Conservation (phyloP, 1,140 invertebrate species). For the Leucophenga varia region DNA sequence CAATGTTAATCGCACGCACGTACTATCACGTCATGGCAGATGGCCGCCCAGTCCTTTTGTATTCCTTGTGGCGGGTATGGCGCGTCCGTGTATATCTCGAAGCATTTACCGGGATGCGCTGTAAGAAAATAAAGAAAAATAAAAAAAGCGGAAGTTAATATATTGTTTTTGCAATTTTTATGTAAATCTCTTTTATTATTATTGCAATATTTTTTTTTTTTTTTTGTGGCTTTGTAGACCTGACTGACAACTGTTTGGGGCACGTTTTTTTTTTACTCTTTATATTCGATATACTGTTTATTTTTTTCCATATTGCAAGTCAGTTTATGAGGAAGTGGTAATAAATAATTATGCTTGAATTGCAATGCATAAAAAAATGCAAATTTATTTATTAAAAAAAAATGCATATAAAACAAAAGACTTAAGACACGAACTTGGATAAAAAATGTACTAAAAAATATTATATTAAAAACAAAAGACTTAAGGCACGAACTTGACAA, state of each 20-base stretch:
- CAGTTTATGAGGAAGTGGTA: constrained; percentile 29
- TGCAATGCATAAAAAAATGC: too few species aligned
- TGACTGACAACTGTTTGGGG: neutral
- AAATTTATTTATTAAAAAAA: constrained; percentile 7
- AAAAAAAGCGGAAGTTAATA: constrained; percentile 51
- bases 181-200: neutral
- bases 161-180: constrained; percentile 14
- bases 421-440: constrained; percentile 10
- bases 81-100: constrained; percentile 49
- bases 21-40: constrained; percentile 54
- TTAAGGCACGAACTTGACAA: constrained; percentile 39
- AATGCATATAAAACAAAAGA: constrained; percentile 11
- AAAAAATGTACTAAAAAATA: too few species aligned
- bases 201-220: too few species aligned
- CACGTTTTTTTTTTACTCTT: constrained; percentile 1
- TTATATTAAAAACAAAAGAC: constrained; percentile 26
- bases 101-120: constrained; percentile 53
- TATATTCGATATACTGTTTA: too few species aligned
- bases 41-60: constrained; percentile 52
- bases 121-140: constrained; percentile 13
- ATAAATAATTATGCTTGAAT: constrained; percentile 17
- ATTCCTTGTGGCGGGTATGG: constrained; percentile 51
- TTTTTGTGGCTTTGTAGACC: neutral
- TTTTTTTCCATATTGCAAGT: neutral
- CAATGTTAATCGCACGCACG: constrained; percentile 47